Evolutionary conservation across 2,113 vertebrate species (phyloP).

Genomic region (Clarias gariepinus): DNA sequence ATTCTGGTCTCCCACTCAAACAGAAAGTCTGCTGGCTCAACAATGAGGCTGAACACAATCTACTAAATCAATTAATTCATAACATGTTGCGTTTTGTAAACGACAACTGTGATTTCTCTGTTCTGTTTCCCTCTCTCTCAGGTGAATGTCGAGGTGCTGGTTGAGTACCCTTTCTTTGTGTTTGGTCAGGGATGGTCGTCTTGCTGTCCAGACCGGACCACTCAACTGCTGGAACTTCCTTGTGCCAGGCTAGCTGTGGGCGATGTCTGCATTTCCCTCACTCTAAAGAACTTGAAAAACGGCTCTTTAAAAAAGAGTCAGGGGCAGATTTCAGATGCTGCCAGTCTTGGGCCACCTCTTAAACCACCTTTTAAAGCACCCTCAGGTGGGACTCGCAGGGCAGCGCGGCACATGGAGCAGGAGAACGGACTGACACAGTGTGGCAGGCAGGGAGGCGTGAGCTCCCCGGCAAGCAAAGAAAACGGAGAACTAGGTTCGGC

Average conservation of each 20-base stretch:
- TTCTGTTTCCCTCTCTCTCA: constrained; percentile 56
- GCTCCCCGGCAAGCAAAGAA: constrained; percentile 72
- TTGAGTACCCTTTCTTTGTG: constrained; percentile 99
- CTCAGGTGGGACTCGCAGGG: constrained; percentile 54
- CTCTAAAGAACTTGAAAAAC: constrained; percentile 94
- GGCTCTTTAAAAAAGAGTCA: constrained; percentile 95
- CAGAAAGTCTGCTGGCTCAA: constrained; percentile 60
- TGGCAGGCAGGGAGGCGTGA: constrained; percentile 49
- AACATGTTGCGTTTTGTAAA: constrained; percentile 32
- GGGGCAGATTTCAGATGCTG: constrained; percentile 45
- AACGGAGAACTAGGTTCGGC: constrained; percentile 88
- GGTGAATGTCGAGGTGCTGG: constrained; percentile 97
- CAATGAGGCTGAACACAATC: constrained; percentile 57
- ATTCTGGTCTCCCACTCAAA: constrained; percentile 62
- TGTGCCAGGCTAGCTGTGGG: constrained; percentile 96
- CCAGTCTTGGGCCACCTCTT: constrained; percentile 76
- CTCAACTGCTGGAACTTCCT: constrained; percentile 93
- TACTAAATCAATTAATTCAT: constrained; percentile 46
- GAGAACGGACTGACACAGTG: constrained; percentile 87
- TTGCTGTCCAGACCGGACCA: constrained; percentile 94
- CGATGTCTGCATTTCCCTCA: constrained; percentile 98
- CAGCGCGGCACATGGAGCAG: constrained; percentile 82
- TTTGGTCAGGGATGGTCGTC: constrained; percentile 99
- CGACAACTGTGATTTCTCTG: background rate
- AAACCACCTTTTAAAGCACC: constrained; percentile 80